Base-by-base conservation (phyloP, 2,797 vertebrate species). In the Gymnoscopelus microlampas region DNA sequence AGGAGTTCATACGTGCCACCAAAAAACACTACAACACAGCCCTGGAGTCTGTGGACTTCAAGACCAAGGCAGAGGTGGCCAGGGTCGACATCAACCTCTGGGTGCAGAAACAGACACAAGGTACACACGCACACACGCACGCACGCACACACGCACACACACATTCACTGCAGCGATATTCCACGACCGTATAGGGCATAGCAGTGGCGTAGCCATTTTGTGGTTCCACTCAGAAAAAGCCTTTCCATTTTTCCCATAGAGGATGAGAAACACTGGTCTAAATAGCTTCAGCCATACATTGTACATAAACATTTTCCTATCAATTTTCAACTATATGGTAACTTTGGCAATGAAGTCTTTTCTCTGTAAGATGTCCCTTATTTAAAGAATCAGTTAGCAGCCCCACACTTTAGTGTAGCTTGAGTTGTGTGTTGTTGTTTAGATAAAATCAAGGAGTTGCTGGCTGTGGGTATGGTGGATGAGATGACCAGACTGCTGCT, bases 31-130 rank as follows among this genome's bases (percentile, higher is more conserved):
- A 96, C 78, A 71, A 67, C 0, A 92, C 94, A 68, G 92, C 95
- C 58, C 89, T 96, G 77, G 91, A 95, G 87, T 9, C 91, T 63
- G 92, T 95, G 71, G 91, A 96, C 84, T 98, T 97, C 70, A 15
- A 14, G 1, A 54, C 4, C 13, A 84, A 70, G 50, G 56, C 85
- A 50, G 94, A 94, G 53, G 84, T 75, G 4, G 88, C 89, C 53
- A 93, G 95, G 64, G 63, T 91, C 63, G 92, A 94, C 68, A 96
- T 98, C 84, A 98, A 98, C 86, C 83, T 47, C 47, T 98, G 96
- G 96, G 95, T 97, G 76, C 92, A 95, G 90, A 88, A 75, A 2
- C 72, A 94, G 71, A 98, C 95, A 1, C 88, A 95, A 78, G 94
- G 96, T 98, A 15, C 8, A 44, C 32, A 7, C 32, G 2, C 5